A percentile compares a stretch with the other conserved stretches of the same genome.
Evolutionary conservation across 2,888 invertebrate genomes (phyloP).

Genomic region (Amphipyra berbera): DNA sequence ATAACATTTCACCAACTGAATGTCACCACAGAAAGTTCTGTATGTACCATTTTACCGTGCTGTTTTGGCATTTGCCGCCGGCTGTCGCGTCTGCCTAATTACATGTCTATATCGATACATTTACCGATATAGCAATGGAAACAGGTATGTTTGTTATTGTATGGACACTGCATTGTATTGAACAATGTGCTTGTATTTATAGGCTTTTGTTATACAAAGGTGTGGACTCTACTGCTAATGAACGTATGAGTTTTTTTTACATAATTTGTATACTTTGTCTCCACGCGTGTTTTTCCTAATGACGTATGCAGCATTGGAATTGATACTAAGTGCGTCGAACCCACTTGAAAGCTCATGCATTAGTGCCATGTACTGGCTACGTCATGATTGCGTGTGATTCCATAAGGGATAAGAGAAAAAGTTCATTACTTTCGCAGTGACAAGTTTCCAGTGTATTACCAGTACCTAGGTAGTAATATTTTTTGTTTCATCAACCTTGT

Average conservation of each 20-base stretch:
- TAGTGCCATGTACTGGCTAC: conserved; percentile 16
- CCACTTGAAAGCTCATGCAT: conserved; percentile 45
- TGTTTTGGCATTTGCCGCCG: conserved; percentile 36
- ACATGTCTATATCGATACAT: conserved; percentile 26
- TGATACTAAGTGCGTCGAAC: conserved; percentile 40
- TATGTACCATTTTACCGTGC: conserved; percentile 18
- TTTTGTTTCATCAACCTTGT: too few species aligned
- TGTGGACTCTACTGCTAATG: conserved; percentile 18
- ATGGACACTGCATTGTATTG: conserved; percentile 9
- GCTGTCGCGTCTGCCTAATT: conserved; percentile 41
- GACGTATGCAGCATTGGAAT: conserved; percentile 16
- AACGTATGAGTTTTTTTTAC: conserved; percentile 2
- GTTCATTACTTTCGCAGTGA: conserved; percentile 12
- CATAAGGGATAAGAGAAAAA: conserved; percentile 15
- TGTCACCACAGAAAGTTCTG: conserved; percentile 35
- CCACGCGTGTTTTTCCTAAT: conserved; percentile 12
- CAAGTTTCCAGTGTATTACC: not conserved
- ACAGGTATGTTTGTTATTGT: conserved; percentile 18
- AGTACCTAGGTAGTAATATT: too few species aligned
- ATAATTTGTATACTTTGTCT: conserved; percentile 1
- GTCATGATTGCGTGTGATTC: conserved; percentile 24
- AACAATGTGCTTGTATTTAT: conserved; percentile 29
- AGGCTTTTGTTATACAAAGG: conserved; percentile 9
- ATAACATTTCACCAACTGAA: conserved; percentile 28
- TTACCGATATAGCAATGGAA: conserved; percentile 12